Evolutionary conservation across 2,113 vertebrate species (phyloP).

Genomic region (Tragelaphus imberbis): DNA sequence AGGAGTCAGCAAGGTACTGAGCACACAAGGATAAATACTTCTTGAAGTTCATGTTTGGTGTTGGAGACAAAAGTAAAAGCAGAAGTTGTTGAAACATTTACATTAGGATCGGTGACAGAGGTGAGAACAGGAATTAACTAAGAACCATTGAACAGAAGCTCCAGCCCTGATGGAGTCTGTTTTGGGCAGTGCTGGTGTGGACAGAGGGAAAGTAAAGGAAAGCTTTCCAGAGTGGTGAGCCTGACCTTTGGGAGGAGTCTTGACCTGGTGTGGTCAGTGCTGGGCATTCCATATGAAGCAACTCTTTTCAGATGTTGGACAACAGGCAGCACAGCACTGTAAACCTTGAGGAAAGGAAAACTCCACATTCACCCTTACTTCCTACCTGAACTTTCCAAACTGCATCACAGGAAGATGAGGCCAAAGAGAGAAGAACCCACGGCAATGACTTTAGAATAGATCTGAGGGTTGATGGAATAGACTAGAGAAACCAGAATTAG

Average conservation of each 20-base stretch:
- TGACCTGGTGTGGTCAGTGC: not conserved
- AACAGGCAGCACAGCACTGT: not conserved
- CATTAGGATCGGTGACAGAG: not conserved
- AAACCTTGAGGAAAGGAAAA: not conserved
- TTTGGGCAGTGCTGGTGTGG: not conserved
- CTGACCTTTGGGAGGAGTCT: not conserved
- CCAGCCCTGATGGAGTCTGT: accelerated
- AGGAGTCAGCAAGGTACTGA: not conserved
- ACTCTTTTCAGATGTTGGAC: not conserved
- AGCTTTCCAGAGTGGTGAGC: too few species aligned
- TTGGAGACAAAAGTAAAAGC: not conserved
- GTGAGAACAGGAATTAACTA: not conserved
- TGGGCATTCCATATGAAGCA: not conserved
- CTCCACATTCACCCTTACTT: not conserved
- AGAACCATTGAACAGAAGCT: not conserved
- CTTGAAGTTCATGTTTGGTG: not conserved
- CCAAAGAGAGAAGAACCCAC: not conserved
- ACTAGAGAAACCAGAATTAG: not conserved
- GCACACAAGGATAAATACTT: not conserved
- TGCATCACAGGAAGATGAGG: not conserved
- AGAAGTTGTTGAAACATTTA: not conserved
- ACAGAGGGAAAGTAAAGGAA: not conserved
- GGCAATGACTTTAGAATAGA: not conserved
- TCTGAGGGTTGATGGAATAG: not conserved
- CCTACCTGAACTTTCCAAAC: not conserved